Conservation (phyloP, 2,888 invertebrate species). For the Xestobium rufovillosum region DNA sequence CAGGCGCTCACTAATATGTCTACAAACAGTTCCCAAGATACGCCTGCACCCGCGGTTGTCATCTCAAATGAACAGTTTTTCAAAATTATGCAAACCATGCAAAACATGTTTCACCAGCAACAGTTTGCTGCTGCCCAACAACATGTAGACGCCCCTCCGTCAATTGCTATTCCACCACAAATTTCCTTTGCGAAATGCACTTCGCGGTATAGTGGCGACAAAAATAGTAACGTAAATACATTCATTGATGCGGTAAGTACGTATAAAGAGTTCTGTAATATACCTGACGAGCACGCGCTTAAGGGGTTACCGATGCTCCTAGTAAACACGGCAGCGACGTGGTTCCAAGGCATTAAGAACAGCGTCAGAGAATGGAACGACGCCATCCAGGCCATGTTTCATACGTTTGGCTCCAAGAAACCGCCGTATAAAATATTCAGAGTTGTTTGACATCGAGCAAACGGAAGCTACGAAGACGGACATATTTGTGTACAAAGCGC, state of each 20-base stretch:
- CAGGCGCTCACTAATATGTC: no score
- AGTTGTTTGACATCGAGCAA: slow-evolving; percentile 7
- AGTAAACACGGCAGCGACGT: slow-evolving; percentile 16
- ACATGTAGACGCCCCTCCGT: no score
- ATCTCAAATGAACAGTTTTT: no score
- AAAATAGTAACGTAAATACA: slow-evolving; percentile 13
- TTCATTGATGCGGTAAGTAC: slow-evolving; percentile 13
- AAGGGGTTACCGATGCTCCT: slow-evolving; percentile 18
- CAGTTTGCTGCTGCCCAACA: no score
- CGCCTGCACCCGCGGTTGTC: no score
- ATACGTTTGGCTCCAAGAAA: slow-evolving; percentile 12
- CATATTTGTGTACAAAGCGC: slow-evolving; percentile 4
- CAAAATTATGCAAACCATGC: slow-evolving; percentile 10
- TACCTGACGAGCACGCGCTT: slow-evolving; percentile 17
- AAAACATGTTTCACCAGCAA: slow-evolving; percentile 5
- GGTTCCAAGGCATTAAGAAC: slow-evolving; percentile 20
- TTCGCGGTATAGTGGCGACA: slow-evolving; percentile 8
- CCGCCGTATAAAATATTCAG: slow-evolving; percentile 7
- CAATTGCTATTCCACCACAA: no score
- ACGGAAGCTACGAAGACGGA: slow-evolving; percentile 2
- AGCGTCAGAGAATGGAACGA: slow-evolving; percentile 4
- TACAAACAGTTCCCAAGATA: no score
- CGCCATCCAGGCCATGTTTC: slow-evolving; percentile 4
- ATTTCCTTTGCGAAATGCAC: no score
- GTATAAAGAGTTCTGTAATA: no score